A percentile compares a stretch with the other conserved stretches of the same genome.
Evolutionary conservation across 2,113 vertebrate genomes (phyloP).

Genomic region (Nyctereutes procyonoides): DNA sequence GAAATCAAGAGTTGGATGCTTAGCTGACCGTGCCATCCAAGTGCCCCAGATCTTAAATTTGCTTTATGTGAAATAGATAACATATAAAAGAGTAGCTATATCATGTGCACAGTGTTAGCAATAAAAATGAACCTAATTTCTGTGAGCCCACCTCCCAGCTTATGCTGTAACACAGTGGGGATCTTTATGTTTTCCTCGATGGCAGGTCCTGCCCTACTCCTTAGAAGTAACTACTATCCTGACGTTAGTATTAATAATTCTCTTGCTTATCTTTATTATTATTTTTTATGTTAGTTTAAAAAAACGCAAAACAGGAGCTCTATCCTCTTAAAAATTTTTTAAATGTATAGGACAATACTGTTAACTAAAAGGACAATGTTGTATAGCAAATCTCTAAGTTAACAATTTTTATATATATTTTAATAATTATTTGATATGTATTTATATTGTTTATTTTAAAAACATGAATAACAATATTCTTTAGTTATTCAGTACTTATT

Average conservation of each 20-base stretch:
- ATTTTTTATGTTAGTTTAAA: not conserved
- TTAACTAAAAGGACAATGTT: not conserved
- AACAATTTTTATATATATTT: not conserved
- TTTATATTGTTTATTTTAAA: not conserved
- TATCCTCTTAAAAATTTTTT: not conserved
- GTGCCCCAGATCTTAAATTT: not conserved
- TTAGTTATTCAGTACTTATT: too few relatives aligned
- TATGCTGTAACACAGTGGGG: too few relatives aligned
- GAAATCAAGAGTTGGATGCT: not conserved
- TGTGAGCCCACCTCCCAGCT: accelerated
- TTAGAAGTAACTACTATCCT: not conserved
- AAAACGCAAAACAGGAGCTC: not conserved
- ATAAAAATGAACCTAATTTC: not conserved
- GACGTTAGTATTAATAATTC: not conserved
- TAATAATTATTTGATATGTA: not conserved
- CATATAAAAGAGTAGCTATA: not conserved
- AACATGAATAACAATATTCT: not conserved
- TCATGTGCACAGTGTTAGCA: not conserved
- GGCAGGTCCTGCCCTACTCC: too few relatives aligned
- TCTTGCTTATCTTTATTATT: not conserved
- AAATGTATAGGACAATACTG: not conserved
- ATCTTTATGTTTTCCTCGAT: too few relatives aligned
- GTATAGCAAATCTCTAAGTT: not conserved
- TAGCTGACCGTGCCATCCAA: not conserved
- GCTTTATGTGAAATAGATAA: not conserved